Base-by-base conservation (phyloP, 1,140 invertebrate genomes). In the Nasonia giraulti region DNA sequence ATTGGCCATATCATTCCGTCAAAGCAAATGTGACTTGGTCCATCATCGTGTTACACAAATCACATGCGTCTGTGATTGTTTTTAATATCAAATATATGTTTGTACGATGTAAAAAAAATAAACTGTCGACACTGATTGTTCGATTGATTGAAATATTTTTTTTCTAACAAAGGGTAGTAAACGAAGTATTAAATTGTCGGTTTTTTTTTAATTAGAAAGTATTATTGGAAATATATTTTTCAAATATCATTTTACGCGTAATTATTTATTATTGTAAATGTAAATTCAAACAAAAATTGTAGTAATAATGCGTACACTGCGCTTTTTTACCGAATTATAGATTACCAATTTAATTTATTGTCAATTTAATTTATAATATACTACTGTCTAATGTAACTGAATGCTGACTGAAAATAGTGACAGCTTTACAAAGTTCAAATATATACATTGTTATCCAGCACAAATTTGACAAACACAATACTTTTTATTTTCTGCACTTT, bases 151-250 rank as follows among this genome's bases (percentile, higher is more conserved):
- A 78, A 79, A 74, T 62, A 47, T 82, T 86, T 82, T 85, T 81
- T 82, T 86, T 83, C 50, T 50, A 82, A 80, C 66, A 55, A 82
- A 69, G 82, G 84, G 84, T 85, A 86, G 68, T 37, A 31, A 80
- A 37, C 76, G 40, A 85, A 85, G 78, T 86, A 86, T 86, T 55
- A 79, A 82, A 82, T 78, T 73, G 76, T 80, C 76, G 76, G 40
- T 62, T 23, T 82, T 23, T 82, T 82, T 73, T 79, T 47, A 68
- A 27, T 77, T 81, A 75, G 77, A 66, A 81, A 78, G 84, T 76
- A 85, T 69, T 81, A 71, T 11, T 0, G 20, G 76, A 83, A 86
- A 83, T 86, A 86, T 86, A 83, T 86, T 86, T 86, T 86, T 86
- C 76, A 86, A 86, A 86, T 86, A 74, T 44, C 37, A 20, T 69